phyloP scores from a whole-genome alignment of 2,888 invertebrate species.

The Oithona nana region DNA sequence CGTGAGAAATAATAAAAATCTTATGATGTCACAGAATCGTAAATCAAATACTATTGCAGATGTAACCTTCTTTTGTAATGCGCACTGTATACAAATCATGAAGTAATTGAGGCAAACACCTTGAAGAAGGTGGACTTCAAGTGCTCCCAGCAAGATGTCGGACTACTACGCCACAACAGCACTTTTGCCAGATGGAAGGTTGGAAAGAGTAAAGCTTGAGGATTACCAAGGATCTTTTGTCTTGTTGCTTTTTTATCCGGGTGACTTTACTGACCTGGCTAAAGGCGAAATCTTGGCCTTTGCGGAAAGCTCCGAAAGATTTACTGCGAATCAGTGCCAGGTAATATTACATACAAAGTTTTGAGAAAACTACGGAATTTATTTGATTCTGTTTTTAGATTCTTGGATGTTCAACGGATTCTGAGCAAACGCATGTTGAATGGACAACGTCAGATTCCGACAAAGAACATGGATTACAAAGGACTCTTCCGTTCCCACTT shows the following conservation, averaged over 20 bases:
- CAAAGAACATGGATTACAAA: neutral
- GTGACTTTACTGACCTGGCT: neutral
- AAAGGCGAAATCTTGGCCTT: neutral
- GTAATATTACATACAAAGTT: too few relatives aligned
- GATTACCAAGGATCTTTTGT: neutral
- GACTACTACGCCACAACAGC: neutral
- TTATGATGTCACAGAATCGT: too few relatives aligned
- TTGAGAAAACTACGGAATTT: too few relatives aligned
- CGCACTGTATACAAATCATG: too few relatives aligned
- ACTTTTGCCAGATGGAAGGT: neutral
- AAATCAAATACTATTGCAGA: too few relatives aligned
- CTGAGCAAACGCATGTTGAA: neutral
- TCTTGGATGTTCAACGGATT: neutral
- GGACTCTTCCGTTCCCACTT: neutral
- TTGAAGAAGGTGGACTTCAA: too few relatives aligned
- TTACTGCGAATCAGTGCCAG: neutral
- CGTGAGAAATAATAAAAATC: too few relatives aligned
- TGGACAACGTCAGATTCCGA: neutral
- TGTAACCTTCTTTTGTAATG: too few relatives aligned
- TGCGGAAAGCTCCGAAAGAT: neutral
- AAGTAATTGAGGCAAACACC: too few relatives aligned
- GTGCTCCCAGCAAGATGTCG: neutral
- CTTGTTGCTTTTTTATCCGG: neutral
- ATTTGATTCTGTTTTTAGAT: neutral
- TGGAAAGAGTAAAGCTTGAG: neutral